These are phyloP conservation scores for Eucidaris tribuloides DNA, from an alignment of 35 echinoderm and acorn worm species.

Conservation along the genomic window DNA sequence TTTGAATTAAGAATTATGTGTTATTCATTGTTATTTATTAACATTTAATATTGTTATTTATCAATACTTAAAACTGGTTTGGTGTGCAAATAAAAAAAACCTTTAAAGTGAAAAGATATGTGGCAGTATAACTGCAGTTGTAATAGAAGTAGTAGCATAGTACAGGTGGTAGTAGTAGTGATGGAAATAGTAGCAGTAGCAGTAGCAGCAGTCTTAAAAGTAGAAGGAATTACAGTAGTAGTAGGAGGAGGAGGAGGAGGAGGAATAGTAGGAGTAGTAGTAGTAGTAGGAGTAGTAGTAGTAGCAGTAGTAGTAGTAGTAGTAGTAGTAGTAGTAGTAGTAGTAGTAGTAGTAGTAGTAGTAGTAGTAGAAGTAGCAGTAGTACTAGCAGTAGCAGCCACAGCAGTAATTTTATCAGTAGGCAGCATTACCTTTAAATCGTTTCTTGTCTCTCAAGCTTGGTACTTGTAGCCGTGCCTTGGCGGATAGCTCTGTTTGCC, in stretches of 20 bases:
- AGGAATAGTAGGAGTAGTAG: no score
- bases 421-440: neutral
- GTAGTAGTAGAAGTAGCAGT: no score
- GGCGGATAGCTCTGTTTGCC: neutral
- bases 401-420: neutral
- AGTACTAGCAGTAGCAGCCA: no score
- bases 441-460: neutral
- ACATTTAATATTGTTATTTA: neutral
- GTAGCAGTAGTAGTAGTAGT: no score
- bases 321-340: neutral
- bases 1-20: neutral
- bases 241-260: no score
- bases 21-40: neutral
- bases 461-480: neutral
- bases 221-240: no score
- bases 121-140: neutral
- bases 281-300: no score
- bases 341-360: neutral
- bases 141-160: no score
- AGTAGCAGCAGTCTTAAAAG: no score
- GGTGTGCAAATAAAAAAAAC: neutral
- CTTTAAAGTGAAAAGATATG: neutral
- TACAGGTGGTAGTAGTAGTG: no score
- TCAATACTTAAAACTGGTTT: neutral
- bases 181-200: no score